These are phyloP conservation scores for Tinamus guttatus DNA, from an alignment of 2,113 vertebrate genomes.

Conservation along the genomic window DNA sequence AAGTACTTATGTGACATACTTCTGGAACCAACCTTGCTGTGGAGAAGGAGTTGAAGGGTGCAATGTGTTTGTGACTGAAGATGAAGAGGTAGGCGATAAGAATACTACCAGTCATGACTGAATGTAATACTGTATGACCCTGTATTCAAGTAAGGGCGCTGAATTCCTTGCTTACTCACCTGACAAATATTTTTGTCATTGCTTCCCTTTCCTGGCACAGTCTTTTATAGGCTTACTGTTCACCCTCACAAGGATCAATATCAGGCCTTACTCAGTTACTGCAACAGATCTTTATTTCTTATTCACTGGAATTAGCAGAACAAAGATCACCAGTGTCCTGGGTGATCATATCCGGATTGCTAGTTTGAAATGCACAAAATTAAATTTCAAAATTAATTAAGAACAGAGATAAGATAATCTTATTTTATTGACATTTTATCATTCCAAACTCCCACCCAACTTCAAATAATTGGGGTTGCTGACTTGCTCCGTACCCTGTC, in stretches of 20 bases:
- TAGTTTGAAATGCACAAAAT: background rate
- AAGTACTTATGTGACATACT: background rate
- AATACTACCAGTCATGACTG: background rate
- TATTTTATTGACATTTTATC: background rate
- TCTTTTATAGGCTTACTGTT: background rate
- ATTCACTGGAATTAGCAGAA: background rate
- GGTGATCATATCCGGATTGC: background rate
- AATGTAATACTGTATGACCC: rapidly evolving
- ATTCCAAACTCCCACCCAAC: background rate
- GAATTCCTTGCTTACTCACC: background rate
- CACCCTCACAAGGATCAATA: background rate
- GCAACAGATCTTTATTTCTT: background rate
- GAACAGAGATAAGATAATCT: background rate
- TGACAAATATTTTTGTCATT: background rate
- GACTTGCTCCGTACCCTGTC: background rate
- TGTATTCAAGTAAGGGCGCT: background rate
- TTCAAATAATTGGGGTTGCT: background rate
- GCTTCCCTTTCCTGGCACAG: background rate
- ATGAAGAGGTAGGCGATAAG: background rate
- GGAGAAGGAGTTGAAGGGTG: background rate
- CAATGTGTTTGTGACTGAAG: background rate
- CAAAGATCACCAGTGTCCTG: background rate
- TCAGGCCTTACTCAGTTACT: background rate
- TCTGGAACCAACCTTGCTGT: background rate
- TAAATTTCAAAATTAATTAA: background rate